Conservation (phyloP, 2,797 vertebrate genomes). For the Echiichthys vipera region DNA sequence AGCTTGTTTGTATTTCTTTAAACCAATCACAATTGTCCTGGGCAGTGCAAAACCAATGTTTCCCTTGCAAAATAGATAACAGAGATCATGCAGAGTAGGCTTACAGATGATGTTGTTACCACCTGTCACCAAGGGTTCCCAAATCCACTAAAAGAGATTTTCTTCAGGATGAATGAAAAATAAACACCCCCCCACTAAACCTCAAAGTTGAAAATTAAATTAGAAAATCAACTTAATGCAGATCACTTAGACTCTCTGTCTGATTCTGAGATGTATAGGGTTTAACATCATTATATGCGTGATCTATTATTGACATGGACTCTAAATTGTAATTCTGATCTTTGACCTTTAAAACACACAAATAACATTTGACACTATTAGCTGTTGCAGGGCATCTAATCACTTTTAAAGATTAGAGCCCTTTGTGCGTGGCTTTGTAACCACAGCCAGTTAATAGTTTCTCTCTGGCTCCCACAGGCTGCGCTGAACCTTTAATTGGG, state of each 20-base stretch:
- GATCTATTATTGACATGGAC: slow-evolving; percentile 8
- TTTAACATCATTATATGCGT: not conserved
- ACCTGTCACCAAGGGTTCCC: not conserved
- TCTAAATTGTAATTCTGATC: slow-evolving; percentile 24
- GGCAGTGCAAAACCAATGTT: too few species aligned
- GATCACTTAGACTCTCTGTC: not conserved
- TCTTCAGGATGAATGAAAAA: not conserved
- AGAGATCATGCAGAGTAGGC: too few species aligned
- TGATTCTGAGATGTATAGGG: not conserved
- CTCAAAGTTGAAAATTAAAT: not conserved
- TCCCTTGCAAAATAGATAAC: too few species aligned
- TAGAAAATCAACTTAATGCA: not conserved
- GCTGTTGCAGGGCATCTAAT: slow-evolving; percentile 49
- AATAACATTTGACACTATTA: slow-evolving; percentile 45
- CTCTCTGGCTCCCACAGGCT: slow-evolving; percentile 65
- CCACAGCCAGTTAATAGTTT: slow-evolving; percentile 65
- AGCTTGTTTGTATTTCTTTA: too few species aligned
- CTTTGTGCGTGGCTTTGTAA: slow-evolving; percentile 44
- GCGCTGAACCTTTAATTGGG: slow-evolving; percentile 78
- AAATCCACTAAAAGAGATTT: not conserved
- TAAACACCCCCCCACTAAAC: not conserved
- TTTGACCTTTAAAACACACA: slow-evolving; percentile 47
- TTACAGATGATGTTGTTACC: too few species aligned
- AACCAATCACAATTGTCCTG: too few species aligned
- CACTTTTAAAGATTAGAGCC: slow-evolving; percentile 66